Evolutionary conservation across 2,113 vertebrate genomes (phyloP).

Genomic region (Perca schrenkii): DNA sequence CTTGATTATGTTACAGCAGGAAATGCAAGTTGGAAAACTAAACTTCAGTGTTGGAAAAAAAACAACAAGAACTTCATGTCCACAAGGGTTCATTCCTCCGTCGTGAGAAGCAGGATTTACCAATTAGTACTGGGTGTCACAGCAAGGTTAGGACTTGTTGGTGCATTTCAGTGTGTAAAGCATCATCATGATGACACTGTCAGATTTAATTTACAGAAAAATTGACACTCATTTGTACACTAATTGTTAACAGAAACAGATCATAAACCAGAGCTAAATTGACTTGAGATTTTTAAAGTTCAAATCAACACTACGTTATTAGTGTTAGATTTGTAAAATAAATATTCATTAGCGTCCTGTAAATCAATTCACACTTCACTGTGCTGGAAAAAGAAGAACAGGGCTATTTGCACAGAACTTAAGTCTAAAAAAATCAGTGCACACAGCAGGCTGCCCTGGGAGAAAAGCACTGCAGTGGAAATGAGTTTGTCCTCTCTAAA

Average conservation of each 20-base stretch:
- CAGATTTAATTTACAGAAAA: conserved; percentile 25
- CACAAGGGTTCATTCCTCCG: not conserved
- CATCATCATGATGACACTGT: conserved; percentile 35
- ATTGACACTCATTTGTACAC: not conserved
- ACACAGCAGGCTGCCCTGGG: conserved; percentile 38
- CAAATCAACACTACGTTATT: not conserved
- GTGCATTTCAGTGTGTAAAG: conserved; percentile 10
- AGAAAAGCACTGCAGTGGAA: conserved; percentile 40
- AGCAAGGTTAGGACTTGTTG: conserved; percentile 7
- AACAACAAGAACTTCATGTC: not conserved
- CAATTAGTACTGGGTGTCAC: conserved; percentile 38
- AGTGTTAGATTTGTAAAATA: conserved; percentile 1
- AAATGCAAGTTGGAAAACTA: conserved; percentile 10
- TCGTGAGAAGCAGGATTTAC: conserved; percentile 14
- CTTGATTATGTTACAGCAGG: not conserved
- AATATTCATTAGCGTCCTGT: conserved; percentile 18
- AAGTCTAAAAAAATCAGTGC: conserved; percentile 16
- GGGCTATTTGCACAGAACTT: conserved; percentile 44
- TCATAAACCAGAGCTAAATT: not conserved
- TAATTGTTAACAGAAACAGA: not conserved
- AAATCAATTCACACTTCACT: conserved; percentile 27
- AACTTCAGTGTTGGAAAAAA: not conserved
- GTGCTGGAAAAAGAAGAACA: conserved; percentile 50
- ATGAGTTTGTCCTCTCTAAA: conserved; percentile 39
- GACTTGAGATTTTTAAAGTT: not conserved